phyloP scores from a whole-genome alignment of 2,113 vertebrate genomes.

The Stercorarius parasiticus region DNA sequence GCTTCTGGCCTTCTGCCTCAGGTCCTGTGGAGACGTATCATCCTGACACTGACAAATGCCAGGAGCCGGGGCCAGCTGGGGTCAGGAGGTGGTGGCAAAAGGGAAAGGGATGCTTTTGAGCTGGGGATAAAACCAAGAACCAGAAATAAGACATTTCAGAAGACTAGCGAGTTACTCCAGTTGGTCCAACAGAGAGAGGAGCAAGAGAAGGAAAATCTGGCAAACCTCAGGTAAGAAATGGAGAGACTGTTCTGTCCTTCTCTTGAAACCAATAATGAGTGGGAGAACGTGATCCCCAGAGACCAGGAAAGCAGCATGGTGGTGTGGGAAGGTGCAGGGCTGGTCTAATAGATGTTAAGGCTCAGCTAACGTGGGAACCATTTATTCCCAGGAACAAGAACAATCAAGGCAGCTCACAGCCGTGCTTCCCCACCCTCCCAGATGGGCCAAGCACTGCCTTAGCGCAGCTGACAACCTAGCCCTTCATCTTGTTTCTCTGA shows the following conservation, averaged over 20 bases:
- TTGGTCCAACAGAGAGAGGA: neutral
- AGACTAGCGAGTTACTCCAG: neutral
- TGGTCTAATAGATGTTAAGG: neutral
- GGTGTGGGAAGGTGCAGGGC: neutral
- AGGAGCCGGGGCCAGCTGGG: neutral
- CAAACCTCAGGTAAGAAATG: neutral
- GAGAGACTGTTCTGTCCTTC: neutral
- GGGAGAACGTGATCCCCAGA: neutral
- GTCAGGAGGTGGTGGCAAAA: neutral
- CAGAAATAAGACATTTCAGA: neutral
- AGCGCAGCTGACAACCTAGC: neutral
- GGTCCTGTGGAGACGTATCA: neutral
- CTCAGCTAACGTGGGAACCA: neutral
- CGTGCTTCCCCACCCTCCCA: neutral
- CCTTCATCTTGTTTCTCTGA: conserved; percentile 7
- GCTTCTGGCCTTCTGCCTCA: neutral
- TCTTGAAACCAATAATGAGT: neutral
- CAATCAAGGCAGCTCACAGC: neutral
- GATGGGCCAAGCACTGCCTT: neutral
- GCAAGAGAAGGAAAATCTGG: neutral
- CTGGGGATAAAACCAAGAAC: neutral
- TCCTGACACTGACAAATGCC: neutral
- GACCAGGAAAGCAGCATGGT: neutral
- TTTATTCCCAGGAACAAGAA: neutral
- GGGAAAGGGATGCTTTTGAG: neutral